Percentiles rank a stretch among this genome's conserved stretches.
These are phyloP conservation scores for Acrobeloides nanus DNA, from an alignment of 2,888 invertebrate genomes.

Conservation along the genomic window DNA sequence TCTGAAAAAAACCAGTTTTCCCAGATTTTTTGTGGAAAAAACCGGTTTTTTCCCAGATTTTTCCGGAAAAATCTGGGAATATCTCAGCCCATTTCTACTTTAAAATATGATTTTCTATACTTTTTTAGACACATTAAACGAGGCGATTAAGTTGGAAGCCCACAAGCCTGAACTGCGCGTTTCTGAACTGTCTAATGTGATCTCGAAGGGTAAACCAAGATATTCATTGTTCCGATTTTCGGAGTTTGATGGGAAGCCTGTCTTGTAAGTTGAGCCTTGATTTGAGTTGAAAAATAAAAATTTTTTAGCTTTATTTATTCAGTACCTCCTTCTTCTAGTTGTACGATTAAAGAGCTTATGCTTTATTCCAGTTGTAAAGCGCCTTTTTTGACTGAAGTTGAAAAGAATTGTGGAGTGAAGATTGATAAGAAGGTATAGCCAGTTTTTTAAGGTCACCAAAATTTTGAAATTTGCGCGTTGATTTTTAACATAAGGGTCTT, in stretches of 20 bases:
- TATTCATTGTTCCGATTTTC: slow-evolving; percentile 72
- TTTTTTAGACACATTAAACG: slow-evolving; percentile 74
- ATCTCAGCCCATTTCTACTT: too few relatives aligned
- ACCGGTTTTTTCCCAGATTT: slow-evolving; percentile 7
- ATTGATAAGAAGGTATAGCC: slow-evolving; percentile 75
- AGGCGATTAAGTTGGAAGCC: slow-evolving; percentile 75
- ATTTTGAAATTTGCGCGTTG: too few relatives aligned
- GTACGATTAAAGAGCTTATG: slow-evolving; percentile 91
- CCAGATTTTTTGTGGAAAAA: too few relatives aligned
- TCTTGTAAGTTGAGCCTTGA: slow-evolving; percentile 27
- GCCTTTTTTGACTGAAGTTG: slow-evolving; percentile 75
- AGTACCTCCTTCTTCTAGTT: slow-evolving; percentile 92
- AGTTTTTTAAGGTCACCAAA: neutral
- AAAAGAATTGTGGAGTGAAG: slow-evolving; percentile 67
- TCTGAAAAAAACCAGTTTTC: too few relatives aligned
- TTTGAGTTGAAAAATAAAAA: slow-evolving; percentile 10
- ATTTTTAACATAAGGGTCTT: too few relatives aligned
- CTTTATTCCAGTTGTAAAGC: slow-evolving; percentile 94
- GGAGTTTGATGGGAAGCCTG: slow-evolving; percentile 18
- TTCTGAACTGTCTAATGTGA: slow-evolving; percentile 67
- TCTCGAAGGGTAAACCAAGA: slow-evolving; percentile 77
- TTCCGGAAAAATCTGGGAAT: slow-evolving; percentile 3
- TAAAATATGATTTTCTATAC: too few relatives aligned
- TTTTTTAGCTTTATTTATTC: slow-evolving; percentile 97
- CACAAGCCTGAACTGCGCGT: slow-evolving; percentile 67